Base-by-base conservation (phyloP, 92 coral and sea anemone genomes). In the Porites rus region DNA sequence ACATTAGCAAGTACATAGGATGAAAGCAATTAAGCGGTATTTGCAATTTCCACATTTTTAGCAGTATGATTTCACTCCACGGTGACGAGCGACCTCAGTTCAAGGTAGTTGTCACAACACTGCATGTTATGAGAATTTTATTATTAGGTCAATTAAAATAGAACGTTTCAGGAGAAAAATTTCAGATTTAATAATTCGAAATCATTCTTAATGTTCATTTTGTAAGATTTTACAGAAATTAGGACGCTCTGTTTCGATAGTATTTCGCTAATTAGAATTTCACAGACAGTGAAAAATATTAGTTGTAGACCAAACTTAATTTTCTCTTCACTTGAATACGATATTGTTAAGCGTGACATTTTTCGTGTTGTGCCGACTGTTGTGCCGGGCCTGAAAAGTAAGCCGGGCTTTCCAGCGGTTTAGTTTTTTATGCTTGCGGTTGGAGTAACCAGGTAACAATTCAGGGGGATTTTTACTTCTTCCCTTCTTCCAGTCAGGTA, bases 31-130 rank as follows among this genome's bases (percentile, higher is more conserved):
- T 2, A 8, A 19, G 19, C 25, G 75, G 54, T 19, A 51, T 46
- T 73, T 53, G 22, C 62, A 73, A 4, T 9, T 25, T 19, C 10
- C 66, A 68, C 93, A 80, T 86, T 72, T 90, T 90, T 90, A 86
- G 79, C 31, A 73, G 73, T 74, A 84, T 90, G 90, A 90, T 66
- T 43, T 51, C 81, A 90, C 24, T 5, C 72, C 61, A 7, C 9
- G 69, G 87, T 73, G 78, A 71, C 54, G 76, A 67, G 84, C 28
- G 22, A 10, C 14, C 10, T 19, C 20, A 22, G 46, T 77, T 18
- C 22, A 54, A 56, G 60, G 62, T 68, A 16, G 65, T 20, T 71
- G 38, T 69, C 67, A 53, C 69, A 69, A 58, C 31, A 54, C 9
- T 1, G 22, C 18, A 8, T 53, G 28, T 81, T 59, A 18, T 68